These are phyloP conservation scores for Glyphotaelius pellucidus DNA, from an alignment of 2,888 invertebrate species.

Conservation along the genomic window DNA sequence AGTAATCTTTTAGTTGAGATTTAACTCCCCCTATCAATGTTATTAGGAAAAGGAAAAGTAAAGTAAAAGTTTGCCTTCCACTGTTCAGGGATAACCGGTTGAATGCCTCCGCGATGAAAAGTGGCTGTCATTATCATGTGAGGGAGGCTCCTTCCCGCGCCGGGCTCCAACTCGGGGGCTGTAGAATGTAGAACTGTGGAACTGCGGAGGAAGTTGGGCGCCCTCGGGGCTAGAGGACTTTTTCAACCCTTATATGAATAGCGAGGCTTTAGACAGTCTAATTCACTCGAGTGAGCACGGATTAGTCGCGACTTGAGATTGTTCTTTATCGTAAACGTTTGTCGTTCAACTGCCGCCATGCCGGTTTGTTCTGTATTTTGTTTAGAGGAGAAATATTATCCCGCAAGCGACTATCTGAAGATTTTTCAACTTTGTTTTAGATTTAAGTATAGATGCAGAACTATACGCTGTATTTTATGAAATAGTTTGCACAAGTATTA, in stretches of 20 bases:
- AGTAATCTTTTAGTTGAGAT: neutral
- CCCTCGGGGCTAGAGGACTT: slow-evolving; percentile 36
- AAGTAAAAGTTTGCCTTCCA: slow-evolving; percentile 33
- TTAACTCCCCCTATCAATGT: neutral
- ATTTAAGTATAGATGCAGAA: neutral
- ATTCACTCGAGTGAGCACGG: slow-evolving; percentile 40
- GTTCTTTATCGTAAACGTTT: slow-evolving; percentile 14
- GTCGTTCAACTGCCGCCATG: neutral
- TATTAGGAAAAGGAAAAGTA: neutral
- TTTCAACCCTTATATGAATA: slow-evolving; percentile 40
- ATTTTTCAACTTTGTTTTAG: neutral
- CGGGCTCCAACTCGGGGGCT: slow-evolving; percentile 24
- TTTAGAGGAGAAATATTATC: neutral
- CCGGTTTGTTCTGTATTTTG: neutral
- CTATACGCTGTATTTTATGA: neutral
- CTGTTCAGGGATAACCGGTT: slow-evolving; percentile 47
- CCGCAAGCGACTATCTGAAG: neutral
- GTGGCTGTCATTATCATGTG: slow-evolving; percentile 59
- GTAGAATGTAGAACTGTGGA: no score
- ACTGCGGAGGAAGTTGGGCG: slow-evolving; percentile 13
- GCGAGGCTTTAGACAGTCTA: slow-evolving; percentile 37
- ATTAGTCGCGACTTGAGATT: slow-evolving; percentile 31
- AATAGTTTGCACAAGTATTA: neutral
- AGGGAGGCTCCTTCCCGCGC: slow-evolving; percentile 13
- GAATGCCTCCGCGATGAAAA: slow-evolving; percentile 52